phyloP scores from a whole-genome alignment of 2,113 vertebrate genomes.

The Taurulus bubalis region DNA sequence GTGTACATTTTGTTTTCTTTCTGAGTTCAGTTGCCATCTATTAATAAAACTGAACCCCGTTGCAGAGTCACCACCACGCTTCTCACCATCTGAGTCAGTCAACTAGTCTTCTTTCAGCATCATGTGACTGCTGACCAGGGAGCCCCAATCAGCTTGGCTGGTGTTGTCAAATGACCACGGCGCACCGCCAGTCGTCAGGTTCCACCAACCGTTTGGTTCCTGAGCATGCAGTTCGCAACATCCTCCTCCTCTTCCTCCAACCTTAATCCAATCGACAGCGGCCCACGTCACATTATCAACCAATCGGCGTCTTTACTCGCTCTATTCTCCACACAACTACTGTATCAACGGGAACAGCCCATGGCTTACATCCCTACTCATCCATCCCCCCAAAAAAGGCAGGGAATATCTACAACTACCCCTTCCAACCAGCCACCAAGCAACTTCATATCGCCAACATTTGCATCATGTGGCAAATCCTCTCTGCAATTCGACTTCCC shows the following conservation, averaged over 20 bases:
- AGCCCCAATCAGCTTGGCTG: slow-evolving; percentile 98
- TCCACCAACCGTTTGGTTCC: slow-evolving; percentile 98
- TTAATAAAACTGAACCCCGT: slow-evolving; percentile 99
- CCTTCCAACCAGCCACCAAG: slow-evolving; percentile 92
- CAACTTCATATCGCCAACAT: slow-evolving; percentile 87
- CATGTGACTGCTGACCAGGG: slow-evolving; percentile 99
- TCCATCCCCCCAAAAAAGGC: slow-evolving; percentile 91
- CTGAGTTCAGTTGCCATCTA: slow-evolving; percentile 92
- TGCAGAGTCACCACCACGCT: slow-evolving; percentile 99
- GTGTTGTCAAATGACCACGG: slow-evolving; percentile 99
- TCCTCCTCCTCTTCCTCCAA: slow-evolving; percentile 91
- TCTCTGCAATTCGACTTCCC: slow-evolving; percentile 99
- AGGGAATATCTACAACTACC: slow-evolving; percentile 94
- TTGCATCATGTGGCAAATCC: slow-evolving; percentile 99
- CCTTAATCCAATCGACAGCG: slow-evolving; percentile 97
- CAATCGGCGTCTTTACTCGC: slow-evolving; percentile 94
- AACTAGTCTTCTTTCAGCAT: slow-evolving; percentile 99
- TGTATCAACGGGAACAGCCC: slow-evolving; percentile 93
- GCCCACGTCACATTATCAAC: slow-evolving; percentile 95
- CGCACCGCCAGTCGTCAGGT: slow-evolving; percentile 97
- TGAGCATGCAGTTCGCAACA: slow-evolving; percentile 99
- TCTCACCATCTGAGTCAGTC: slow-evolving; percentile 99
- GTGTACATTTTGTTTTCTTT: slow-evolving; percentile 95
- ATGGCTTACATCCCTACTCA: slow-evolving; percentile 90
- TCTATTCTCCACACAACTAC: slow-evolving; percentile 97